Base-by-base conservation (phyloP, 2,888 invertebrate genomes). In the Meiosimyza decipiens region DNA sequence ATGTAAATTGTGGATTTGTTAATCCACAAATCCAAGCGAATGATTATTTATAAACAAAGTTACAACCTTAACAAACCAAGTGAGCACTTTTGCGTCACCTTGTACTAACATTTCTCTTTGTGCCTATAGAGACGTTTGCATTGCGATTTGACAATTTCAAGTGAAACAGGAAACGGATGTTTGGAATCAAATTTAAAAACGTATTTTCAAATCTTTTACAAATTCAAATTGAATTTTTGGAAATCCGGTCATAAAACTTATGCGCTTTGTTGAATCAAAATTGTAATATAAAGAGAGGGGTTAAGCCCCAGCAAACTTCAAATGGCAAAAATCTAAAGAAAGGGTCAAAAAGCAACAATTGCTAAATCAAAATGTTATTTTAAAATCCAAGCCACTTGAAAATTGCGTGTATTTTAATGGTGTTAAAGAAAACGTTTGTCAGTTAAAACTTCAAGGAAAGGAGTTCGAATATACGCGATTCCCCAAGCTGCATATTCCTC, bases 381-480 rank as follows among this genome's bases (percentile, higher is more conserved):
- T 70, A 52, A 70, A 70, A 70, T 63, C 47, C 63, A 54, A 69
- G 47, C 33, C 54, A 70, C 63, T 62, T 54, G 7, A 54, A 12
- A 15, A 28, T 59, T 71, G 59, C 33, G 60, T 59, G 47, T 52
- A 52, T 22, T 40, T 22, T 28, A 59, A 50, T 22, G 66, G 57
- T 55, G 63, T 66, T 60, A 79, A 49, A 63, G 12, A 13, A 13
- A 63, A 40, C 33, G n/a, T 49, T 60, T 63, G 13, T 52, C 55
- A 63, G 52, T 15, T 16, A 11, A 49, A 71, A 50, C 68, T 75
- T 76, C n/a, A 15, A 33, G 40, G 4, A n/a, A 11, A 81, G 50
- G 54, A 4, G 73, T 59, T 71, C 74, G 28, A 28, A 28, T 28
- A 57, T 63, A 65, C 66, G 75, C 74, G 69, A 69, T 15, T 22